These are phyloP conservation scores for Epistrophe eligans DNA, from an alignment of 2,888 invertebrate species.

Conservation along the genomic window DNA sequence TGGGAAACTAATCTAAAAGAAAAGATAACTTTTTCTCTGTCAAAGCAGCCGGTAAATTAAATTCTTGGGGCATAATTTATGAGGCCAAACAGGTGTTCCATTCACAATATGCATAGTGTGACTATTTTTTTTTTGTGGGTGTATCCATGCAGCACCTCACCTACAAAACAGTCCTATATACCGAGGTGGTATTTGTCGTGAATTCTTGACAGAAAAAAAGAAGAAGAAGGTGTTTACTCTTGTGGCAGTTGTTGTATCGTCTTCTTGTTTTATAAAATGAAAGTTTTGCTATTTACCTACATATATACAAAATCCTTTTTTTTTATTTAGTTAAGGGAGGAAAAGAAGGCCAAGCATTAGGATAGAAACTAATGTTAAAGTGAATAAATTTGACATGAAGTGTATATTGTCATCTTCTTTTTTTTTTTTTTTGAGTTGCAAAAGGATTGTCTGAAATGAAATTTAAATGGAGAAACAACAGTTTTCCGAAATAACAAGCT, in stretches of 20 bases:
- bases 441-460: background rate
- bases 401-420: slow-evolving; percentile 7
- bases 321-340: background rate
- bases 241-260: slow-evolving; percentile 59
- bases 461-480: background rate
- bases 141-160: background rate
- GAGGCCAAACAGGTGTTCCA: slow-evolving; percentile 80
- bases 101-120: slow-evolving; percentile 61
- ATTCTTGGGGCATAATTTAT: slow-evolving; percentile 80
- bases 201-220: slow-evolving; percentile 10
- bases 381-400: slow-evolving; percentile 55
- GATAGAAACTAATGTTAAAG: slow-evolving; percentile 26
- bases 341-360: background rate
- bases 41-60: slow-evolving; percentile 78
- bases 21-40: slow-evolving; percentile 76
- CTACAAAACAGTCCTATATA: background rate
- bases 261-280: slow-evolving; percentile 53
- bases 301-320: background rate
- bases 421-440: background rate
- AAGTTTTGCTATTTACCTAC: slow-evolving; percentile 64
- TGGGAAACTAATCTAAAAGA: slow-evolving; percentile 75
- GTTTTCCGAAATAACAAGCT: background rate
- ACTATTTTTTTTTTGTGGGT: slow-evolving; percentile 26
- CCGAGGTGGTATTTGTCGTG: slow-evolving; percentile 39
- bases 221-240: slow-evolving; percentile 51